These are phyloP conservation scores for Netelia virgata DNA, from an alignment of 2,888 invertebrate species.

Conservation along the genomic window DNA sequence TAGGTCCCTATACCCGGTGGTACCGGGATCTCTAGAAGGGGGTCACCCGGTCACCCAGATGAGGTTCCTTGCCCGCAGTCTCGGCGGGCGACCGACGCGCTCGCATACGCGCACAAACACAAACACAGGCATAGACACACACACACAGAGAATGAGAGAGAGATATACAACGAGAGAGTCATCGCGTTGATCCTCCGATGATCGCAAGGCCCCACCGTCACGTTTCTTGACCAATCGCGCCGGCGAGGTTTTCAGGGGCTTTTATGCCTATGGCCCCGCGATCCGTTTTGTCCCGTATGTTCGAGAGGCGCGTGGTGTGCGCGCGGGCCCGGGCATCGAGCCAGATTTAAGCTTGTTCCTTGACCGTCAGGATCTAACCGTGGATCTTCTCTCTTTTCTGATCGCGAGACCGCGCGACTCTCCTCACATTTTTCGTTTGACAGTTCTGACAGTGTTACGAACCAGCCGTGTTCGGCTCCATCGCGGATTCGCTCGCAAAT, in stretches of 20 bases:
- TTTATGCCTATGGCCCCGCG: slow-evolving; percentile 31
- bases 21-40: slow-evolving; percentile 78
- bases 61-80: slow-evolving; percentile 81
- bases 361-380: slow-evolving; percentile 79
- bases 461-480: slow-evolving; percentile 31
- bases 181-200: slow-evolving; percentile 66
- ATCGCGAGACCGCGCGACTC: neutral
- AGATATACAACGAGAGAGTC: slow-evolving; percentile 26
- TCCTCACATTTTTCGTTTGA: slow-evolving; percentile 63
- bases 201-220: slow-evolving; percentile 59
- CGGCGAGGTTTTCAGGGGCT: slow-evolving; percentile 49
- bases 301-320: slow-evolving; percentile 70
- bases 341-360: slow-evolving; percentile 83
- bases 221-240: slow-evolving; percentile 66
- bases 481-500: neutral
- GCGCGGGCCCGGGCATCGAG: slow-evolving; percentile 74
- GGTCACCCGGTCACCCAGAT: slow-evolving; percentile 84
- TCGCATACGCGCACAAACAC: neutral
- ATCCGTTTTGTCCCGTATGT: slow-evolving; percentile 65
- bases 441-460: slow-evolving; percentile 53
- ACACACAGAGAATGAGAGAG: neutral
- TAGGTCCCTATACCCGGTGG: slow-evolving; percentile 69
- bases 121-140: neutral
- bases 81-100: slow-evolving; percentile 25
- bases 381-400: slow-evolving; percentile 50